Conservation (phyloP, 2,797 vertebrate species). For the Zalophus californianus region DNA sequence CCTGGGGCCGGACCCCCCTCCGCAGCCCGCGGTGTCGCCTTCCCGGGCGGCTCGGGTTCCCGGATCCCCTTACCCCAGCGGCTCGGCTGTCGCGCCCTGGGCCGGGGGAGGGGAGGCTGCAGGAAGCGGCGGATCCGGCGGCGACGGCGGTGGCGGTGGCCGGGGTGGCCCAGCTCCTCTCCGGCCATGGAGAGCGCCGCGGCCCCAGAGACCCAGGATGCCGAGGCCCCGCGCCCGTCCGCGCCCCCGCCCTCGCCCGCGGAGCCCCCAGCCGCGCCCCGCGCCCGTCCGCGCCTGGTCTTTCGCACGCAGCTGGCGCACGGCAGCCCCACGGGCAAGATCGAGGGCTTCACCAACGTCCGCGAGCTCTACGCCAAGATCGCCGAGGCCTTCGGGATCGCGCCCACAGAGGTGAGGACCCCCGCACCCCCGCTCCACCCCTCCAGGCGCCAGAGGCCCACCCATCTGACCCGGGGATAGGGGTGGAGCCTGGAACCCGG, state of each 20-base stretch:
- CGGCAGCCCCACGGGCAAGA: slow-evolving; percentile 95
- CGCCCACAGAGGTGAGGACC: slow-evolving; percentile 94
- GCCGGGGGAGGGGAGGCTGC: slow-evolving; percentile 73
- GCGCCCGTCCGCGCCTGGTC: slow-evolving; percentile 92
- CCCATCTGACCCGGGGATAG: not conserved
- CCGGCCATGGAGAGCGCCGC: slow-evolving; percentile 93
- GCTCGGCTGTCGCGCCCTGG: slow-evolving; percentile 66
- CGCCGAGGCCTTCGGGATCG: slow-evolving; percentile 96
- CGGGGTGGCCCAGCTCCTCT: slow-evolving; percentile 68
- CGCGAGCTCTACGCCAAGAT: slow-evolving; percentile 98
- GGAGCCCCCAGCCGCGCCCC: slow-evolving; percentile 82
- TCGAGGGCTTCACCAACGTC: slow-evolving; percentile 98
- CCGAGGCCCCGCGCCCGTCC: slow-evolving; percentile 77
- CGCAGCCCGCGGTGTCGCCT: slow-evolving; percentile 69
- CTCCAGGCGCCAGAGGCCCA: not conserved
- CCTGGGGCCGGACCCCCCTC: not conserved
- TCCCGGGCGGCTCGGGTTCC: slow-evolving; percentile 73
- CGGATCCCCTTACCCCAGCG: slow-evolving; percentile 71
- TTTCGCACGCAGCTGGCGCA: slow-evolving; percentile 99
- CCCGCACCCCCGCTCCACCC: fast-evolving
- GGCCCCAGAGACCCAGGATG: slow-evolving; percentile 84
- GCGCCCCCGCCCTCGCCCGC: slow-evolving; percentile 29
- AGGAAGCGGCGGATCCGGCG: slow-evolving; percentile 85
- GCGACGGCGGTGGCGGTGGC: slow-evolving; percentile 47
- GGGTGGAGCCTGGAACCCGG: not conserved